Conservation (phyloP, 2,888 invertebrate species). For the Eulithis testata region DNA sequence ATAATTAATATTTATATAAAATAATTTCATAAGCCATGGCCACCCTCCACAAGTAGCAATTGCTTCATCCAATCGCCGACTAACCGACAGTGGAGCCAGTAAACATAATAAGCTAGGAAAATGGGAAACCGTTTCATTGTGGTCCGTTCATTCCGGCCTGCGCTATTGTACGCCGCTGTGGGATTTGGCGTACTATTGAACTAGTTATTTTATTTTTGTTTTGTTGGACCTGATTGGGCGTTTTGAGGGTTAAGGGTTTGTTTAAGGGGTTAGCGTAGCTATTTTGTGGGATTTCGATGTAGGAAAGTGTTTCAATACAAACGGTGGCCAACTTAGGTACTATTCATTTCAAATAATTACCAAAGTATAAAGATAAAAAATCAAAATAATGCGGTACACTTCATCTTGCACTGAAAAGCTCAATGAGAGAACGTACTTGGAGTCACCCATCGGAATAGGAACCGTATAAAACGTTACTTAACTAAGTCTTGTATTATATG, state of each 20-base stretch:
- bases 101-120: constrained; percentile 46
- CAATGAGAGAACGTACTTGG: too few species aligned
- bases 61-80: constrained; percentile 54
- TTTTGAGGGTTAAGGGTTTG: constrained; percentile 3
- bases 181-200: constrained; percentile 36
- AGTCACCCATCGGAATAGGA: too few species aligned
- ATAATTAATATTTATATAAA: too few species aligned
- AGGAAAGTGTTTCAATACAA: not conserved
- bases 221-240: constrained; percentile 10
- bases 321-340: too few species aligned
- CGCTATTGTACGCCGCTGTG: constrained; percentile 23
- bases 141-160: constrained; percentile 18
- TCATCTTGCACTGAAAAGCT: too few species aligned
- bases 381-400: too few species aligned
- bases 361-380: too few species aligned
- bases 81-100: constrained; percentile 42
- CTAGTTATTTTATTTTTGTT: constrained; percentile 29
- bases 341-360: too few species aligned
- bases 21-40: constrained; percentile 35
- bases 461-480: too few species aligned
- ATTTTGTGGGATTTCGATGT: not conserved
- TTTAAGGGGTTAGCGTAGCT: not conserved
- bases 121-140: constrained; percentile 42
- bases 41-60: constrained; percentile 46
- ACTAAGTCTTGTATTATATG: too few species aligned